Percentiles rank a stretch among this genome's conserved stretches.
Evolutionary conservation across 2,797 vertebrate genomes (phyloP).

Genomic region (Lutjanus campechanus): DNA sequence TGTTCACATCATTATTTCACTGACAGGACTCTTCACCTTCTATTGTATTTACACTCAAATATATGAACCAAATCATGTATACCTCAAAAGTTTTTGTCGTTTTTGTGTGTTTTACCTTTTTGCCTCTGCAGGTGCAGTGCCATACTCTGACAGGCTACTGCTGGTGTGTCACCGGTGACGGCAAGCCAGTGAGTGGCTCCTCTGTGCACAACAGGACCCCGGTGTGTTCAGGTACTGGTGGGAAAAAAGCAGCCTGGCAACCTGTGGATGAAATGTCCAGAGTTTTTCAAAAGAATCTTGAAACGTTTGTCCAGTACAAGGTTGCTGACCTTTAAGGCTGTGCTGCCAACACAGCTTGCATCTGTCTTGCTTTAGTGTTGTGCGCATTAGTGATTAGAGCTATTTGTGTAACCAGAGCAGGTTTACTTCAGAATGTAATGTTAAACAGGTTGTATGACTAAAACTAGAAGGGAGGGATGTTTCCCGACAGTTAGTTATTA

Average conservation of each 20-base stretch:
- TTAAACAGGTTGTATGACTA: conserved; percentile 21
- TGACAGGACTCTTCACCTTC: background rate
- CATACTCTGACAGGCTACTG: conserved; percentile 98
- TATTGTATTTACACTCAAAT: conserved; percentile 8
- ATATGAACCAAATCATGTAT: background rate
- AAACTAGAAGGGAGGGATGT: background rate
- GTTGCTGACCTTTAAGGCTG: background rate
- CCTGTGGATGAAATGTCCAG: conserved; percentile 33
- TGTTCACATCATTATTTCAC: background rate
- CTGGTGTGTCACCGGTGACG: conserved; percentile 97
- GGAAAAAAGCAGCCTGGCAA: background rate
- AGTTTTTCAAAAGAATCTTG: background rate
- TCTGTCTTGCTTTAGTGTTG: conserved; percentile 6
- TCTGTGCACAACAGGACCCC: conserved; percentile 99
- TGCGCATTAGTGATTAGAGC: conserved; percentile 12
- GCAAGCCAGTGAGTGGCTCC: conserved; percentile 98
- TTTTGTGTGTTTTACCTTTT: conserved; percentile 10
- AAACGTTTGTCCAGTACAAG: background rate
- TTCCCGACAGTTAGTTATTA: conserved; percentile 10
- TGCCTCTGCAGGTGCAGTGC: conserved; percentile 93
- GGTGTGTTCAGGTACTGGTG: conserved; percentile 97
- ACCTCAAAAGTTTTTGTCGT: background rate
- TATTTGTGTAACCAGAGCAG: conserved; percentile 20
- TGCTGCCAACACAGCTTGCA: conserved; percentile 1
- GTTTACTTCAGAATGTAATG: conserved; percentile 11